A percentile compares a stretch with the other conserved stretches of the same genome.
Evolutionary conservation across 2,797 vertebrate genomes (phyloP).

Genomic region (Gymnoscopelus microlampas): DNA sequence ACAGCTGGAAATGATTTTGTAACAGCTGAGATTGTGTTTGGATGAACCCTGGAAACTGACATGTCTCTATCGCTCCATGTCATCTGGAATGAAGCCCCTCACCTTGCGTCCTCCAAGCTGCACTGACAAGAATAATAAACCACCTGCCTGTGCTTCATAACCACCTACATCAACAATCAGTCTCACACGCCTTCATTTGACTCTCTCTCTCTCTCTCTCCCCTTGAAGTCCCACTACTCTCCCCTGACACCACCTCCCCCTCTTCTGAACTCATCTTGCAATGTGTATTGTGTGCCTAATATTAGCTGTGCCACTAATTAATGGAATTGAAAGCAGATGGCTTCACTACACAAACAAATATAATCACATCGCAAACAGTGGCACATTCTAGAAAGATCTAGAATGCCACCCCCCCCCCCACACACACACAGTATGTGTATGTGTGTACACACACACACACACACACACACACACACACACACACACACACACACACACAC

Average conservation of each 20-base stretch:
- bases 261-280: conserved; percentile 54
- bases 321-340: conserved; percentile 83
- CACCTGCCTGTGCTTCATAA: conserved; percentile 79
- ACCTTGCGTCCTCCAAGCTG: conserved; percentile 67
- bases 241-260: conserved; percentile 32
- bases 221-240: conserved; percentile 10
- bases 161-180: conserved; percentile 79
- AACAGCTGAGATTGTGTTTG: conserved; percentile 54
- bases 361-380: conserved; percentile 67
- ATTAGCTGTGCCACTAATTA: conserved; percentile 78
- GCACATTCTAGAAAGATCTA: conserved; percentile 60
- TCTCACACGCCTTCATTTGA: no score
- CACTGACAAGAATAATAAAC: conserved; percentile 76
- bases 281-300: conserved; percentile 74
- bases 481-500: no score
- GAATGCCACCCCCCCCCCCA: no score
- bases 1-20: conserved; percentile 46
- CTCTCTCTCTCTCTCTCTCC: conserved; percentile 14
- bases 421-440: no score
- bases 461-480: no score
- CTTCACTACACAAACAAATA: conserved; percentile 77
- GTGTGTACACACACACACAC: no score
- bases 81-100: conserved; percentile 64
- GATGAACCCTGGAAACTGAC: conserved; percentile 60
- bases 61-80: conserved; percentile 68